These are phyloP conservation scores for Pteronotus mesoamericanus DNA, from an alignment of 2,797 vertebrate genomes.

Conservation along the genomic window DNA sequence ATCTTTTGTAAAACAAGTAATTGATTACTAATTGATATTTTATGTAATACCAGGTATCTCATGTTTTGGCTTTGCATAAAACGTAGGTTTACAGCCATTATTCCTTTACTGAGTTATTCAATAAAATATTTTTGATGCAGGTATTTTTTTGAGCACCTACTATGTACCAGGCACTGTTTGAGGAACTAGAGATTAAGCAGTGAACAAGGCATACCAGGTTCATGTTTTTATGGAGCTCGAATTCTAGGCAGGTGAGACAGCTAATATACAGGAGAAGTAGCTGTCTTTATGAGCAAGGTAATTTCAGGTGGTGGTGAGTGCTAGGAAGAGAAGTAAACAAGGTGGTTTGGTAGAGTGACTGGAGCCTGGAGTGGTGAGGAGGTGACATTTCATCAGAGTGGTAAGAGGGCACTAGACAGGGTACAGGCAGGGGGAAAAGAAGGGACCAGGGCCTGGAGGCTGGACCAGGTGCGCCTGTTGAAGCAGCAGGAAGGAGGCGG, in stretches of 20 bases:
- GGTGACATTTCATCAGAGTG: background rate
- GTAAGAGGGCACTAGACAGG: background rate
- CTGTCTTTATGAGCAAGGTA: background rate
- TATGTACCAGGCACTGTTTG: background rate
- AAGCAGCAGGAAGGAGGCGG: background rate
- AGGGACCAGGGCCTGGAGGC: background rate
- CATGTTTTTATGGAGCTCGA: background rate
- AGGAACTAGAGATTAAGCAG: background rate
- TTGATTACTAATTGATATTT: background rate
- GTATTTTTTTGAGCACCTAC: background rate
- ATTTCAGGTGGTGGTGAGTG: background rate
- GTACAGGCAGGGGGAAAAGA: background rate
- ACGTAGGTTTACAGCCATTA: background rate
- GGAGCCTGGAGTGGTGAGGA: background rate
- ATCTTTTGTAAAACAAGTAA: background rate
- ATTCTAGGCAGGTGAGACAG: background rate
- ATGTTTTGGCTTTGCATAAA: slow-evolving; percentile 9
- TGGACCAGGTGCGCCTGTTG: background rate
- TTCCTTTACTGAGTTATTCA: background rate
- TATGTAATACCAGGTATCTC: background rate
- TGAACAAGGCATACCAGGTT: background rate
- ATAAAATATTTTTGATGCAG: background rate
- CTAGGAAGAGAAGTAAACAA: background rate
- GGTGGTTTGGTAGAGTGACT: background rate
- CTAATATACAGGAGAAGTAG: background rate